phyloP scores from a whole-genome alignment of 1,140 invertebrate genomes.

The Trinorchestia longiramus region DNA sequence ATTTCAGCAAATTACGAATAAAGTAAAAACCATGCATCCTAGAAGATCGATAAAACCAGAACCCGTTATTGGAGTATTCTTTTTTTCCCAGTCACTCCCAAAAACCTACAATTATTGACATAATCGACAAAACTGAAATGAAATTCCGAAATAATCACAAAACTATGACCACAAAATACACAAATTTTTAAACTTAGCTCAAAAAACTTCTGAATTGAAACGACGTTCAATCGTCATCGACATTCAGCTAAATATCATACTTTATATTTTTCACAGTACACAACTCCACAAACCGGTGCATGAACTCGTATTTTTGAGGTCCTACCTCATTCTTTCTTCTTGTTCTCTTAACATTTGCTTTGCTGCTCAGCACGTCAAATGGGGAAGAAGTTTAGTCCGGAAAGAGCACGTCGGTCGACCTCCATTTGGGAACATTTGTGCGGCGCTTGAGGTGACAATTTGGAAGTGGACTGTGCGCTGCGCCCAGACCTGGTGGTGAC shows the following conservation, averaged over 20 bases:
- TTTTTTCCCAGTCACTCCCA: too few species aligned
- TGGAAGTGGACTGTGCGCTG: background rate
- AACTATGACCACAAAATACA: background rate
- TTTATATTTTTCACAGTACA: background rate
- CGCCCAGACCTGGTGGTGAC: background rate
- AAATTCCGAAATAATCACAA: background rate
- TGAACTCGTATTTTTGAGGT: background rate
- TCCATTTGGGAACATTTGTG: conserved; percentile 18
- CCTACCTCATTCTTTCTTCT: background rate
- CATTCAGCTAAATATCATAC: background rate
- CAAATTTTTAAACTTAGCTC: background rate
- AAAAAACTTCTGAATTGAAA: background rate
- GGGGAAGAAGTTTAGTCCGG: background rate
- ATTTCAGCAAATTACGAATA: too few species aligned
- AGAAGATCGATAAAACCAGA: too few species aligned
- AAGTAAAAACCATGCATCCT: too few species aligned
- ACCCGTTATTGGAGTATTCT: too few species aligned
- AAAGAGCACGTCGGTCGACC: background rate
- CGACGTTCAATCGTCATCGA: background rate
- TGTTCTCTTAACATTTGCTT: background rate
- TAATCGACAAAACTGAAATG: background rate
- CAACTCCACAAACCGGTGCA: background rate
- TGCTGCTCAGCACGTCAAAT: background rate
- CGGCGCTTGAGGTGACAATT: background rate
- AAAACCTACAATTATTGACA: background rate